Conservation (phyloP, 2,888 invertebrate species). For the Pollenia amentaria region DNA sequence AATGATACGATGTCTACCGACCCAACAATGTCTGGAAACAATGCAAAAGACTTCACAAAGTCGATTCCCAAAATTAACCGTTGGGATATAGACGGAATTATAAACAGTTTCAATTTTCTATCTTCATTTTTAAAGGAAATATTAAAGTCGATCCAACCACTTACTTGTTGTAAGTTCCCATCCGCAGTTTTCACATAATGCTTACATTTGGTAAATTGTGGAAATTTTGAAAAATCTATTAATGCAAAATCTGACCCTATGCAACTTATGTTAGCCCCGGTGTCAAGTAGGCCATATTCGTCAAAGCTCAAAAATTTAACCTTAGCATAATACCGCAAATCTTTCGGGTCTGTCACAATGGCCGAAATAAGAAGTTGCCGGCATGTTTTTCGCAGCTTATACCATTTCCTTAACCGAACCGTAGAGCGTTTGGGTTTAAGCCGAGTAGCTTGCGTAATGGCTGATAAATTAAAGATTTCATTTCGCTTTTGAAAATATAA, state of each 20-base stretch:
- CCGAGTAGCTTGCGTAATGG: not conserved
- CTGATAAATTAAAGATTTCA: constrained; percentile 6
- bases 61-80: not conserved
- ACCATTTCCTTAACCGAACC: not conserved
- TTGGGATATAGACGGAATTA: too few species aligned
- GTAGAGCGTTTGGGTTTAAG: not conserved
- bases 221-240: constrained; percentile 14
- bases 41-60: not conserved
- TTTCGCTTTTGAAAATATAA: constrained; percentile 10
- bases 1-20: too few species aligned
- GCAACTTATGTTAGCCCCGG: not conserved
- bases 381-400: not conserved
- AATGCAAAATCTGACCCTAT: constrained; percentile 9
- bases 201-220: not conserved
- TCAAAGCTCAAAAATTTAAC: constrained; percentile 8
- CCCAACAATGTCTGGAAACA: too few species aligned
- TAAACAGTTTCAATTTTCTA: too few species aligned
- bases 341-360: constrained; percentile 20
- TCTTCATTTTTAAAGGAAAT: too few species aligned
- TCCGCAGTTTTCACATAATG: constrained; percentile 28
- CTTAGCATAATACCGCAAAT: constrained; percentile 28
- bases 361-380: not conserved
- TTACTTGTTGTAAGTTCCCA: not conserved
- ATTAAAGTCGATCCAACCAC: too few species aligned
- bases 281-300: constrained; percentile 8